Conservation (phyloP, 1,140 invertebrate species). For the Polyergus mexicanus region DNA sequence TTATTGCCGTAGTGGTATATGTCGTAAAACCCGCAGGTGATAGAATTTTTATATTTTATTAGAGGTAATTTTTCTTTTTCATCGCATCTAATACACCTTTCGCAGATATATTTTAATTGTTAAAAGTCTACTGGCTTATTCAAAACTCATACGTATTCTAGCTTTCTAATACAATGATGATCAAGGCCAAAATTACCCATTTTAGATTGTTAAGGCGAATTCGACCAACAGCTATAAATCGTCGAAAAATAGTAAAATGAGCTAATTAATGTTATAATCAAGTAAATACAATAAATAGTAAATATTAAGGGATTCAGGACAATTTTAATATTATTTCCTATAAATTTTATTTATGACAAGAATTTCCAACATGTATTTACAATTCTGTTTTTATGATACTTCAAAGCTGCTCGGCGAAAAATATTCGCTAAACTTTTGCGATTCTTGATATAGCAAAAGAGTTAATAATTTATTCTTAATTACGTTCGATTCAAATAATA, state of each 20-base stretch:
- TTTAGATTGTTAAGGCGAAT: neutral
- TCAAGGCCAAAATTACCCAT: neutral
- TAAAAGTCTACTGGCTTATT: neutral
- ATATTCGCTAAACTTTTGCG: neutral
- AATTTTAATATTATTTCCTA: neutral
- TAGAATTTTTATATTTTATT: slow-evolving; percentile 45
- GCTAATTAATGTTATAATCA: neutral
- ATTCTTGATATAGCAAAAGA: neutral
- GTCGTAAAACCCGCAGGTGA: slow-evolving; percentile 26
- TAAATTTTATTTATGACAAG: neutral
- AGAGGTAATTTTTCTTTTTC: neutral
- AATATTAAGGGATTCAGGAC: neutral
- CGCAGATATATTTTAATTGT: slow-evolving; percentile 14
- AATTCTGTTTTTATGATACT: neutral
- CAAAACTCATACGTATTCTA: neutral
- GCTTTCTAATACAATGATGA: neutral
- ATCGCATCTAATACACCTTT: neutral
- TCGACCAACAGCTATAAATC: neutral
- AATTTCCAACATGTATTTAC: neutral
- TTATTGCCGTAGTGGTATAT: slow-evolving; percentile 2
- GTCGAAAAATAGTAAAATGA: neutral
- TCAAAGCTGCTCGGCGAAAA: neutral
- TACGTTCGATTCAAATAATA: slow-evolving; percentile 16
- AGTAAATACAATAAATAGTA: neutral
- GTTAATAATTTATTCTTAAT: slow-evolving; percentile 23